These are phyloP conservation scores for Hydropotes inermis DNA, from an alignment of 2,113 vertebrate species.

Conservation along the genomic window DNA sequence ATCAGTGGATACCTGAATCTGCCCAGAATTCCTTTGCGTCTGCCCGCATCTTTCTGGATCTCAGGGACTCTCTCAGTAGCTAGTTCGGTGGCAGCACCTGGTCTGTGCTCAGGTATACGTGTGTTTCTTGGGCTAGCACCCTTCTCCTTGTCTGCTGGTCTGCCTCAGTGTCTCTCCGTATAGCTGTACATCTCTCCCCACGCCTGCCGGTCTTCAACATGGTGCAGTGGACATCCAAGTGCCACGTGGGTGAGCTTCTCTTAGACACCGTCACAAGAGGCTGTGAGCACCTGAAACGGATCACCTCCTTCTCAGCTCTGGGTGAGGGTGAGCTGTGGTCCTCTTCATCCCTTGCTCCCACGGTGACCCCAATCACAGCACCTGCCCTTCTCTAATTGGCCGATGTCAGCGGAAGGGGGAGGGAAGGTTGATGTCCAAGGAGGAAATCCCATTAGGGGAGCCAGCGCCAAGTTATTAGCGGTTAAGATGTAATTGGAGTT, in stretches of 20 bases:
- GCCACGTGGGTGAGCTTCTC: not conserved
- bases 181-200: not conserved
- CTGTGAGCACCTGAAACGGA: not conserved
- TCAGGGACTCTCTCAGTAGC: not conserved
- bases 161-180: not conserved
- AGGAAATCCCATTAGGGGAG: constrained; percentile 72
- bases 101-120: not conserved
- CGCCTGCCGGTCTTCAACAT: not conserved
- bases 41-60: not conserved
- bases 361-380: constrained; percentile 66
- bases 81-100: not conserved
- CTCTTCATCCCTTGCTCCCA: constrained; percentile 41
- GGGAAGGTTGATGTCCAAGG: constrained; percentile 64
- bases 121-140: not conserved
- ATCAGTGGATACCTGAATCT: not conserved
- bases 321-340: constrained; percentile 17
- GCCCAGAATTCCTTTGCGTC: not conserved
- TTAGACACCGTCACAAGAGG: not conserved
- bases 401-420: constrained; percentile 31
- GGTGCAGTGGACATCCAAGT: not conserved
- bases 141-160: not conserved
- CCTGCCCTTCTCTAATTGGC: constrained; percentile 72
- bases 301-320: constrained; percentile 24
- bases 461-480: constrained; percentile 70
- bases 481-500: constrained; percentile 70